Percentiles rank a stretch among this genome's conserved stretches.
phyloP scores from a whole-genome alignment of 2,113 vertebrate species.

The Catharus minimus region DNA sequence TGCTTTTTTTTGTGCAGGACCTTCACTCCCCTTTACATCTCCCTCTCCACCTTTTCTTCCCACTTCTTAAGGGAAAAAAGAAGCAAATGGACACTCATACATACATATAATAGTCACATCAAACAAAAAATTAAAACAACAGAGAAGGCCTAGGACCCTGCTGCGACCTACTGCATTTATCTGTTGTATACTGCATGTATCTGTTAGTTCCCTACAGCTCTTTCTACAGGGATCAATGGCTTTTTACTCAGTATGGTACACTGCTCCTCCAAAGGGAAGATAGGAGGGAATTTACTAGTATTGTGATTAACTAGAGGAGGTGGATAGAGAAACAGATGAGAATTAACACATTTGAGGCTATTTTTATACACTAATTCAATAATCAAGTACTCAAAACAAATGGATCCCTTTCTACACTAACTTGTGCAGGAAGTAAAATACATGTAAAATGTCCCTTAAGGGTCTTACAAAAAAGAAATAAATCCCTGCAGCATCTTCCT shows the following conservation, averaged over 20 bases:
- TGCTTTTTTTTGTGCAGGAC: background rate
- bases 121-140: conserved; percentile 22
- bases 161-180: background rate
- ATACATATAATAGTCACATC: background rate
- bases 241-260: background rate
- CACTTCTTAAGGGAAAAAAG: background rate
- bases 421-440: background rate
- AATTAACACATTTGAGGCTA: background rate
- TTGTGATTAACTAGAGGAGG: background rate
- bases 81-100: background rate
- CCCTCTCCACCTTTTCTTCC: background rate
- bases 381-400: background rate
- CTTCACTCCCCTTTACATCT: background rate
- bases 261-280: background rate
- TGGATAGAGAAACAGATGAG: background rate
- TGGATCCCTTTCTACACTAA: background rate
- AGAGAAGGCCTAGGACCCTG: background rate
- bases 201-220: background rate
- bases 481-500: background rate
- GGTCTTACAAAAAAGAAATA: background rate
- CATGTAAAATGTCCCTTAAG: background rate
- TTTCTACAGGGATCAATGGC: background rate
- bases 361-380: background rate
- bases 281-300: background rate
- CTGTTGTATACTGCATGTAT: background rate